Evolutionary conservation across 2,888 invertebrate species (phyloP).

Genomic region (Drosophila pullipes): DNA sequence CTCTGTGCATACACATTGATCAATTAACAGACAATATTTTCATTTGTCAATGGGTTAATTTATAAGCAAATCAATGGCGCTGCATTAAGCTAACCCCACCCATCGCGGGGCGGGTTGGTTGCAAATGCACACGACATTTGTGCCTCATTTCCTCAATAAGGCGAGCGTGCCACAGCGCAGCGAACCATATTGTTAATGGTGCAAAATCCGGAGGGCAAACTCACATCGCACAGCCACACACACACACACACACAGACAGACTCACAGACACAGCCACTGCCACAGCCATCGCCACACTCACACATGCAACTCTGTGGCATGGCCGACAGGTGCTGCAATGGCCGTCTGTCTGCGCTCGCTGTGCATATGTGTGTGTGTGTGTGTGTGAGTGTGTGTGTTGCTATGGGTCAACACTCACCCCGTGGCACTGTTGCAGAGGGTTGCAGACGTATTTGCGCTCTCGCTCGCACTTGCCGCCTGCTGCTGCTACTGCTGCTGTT

Average conservation of each 20-base stretch:
- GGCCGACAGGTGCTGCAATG: slow-evolving; percentile 81
- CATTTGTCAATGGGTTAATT: slow-evolving; percentile 85
- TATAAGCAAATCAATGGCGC: slow-evolving; percentile 80
- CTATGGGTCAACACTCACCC: slow-evolving; percentile 54
- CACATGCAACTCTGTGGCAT: slow-evolving; percentile 51
- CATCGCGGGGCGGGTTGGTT: slow-evolving; percentile 3
- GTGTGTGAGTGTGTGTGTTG: slow-evolving; percentile 37
- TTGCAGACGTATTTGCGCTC: slow-evolving; percentile 47
- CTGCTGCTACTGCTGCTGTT: slow-evolving; percentile 2
- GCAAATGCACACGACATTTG: slow-evolving; percentile 42
- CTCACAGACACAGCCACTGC: not conserved
- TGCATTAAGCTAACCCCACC: slow-evolving; percentile 51
- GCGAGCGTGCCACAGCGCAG: slow-evolving; percentile 57
- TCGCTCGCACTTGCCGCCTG: slow-evolving; percentile 29
- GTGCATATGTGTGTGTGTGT: slow-evolving; percentile 18
- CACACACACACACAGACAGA: slow-evolving; percentile 19
- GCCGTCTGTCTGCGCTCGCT: slow-evolving; percentile 62
- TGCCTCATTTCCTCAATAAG: slow-evolving; percentile 61
- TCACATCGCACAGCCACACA: slow-evolving; percentile 26
- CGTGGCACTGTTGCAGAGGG: slow-evolving; percentile 43
- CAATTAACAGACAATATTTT: slow-evolving; percentile 86
- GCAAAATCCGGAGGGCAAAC: slow-evolving; percentile 77
- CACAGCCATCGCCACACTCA: slow-evolving; percentile 4
- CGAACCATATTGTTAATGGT: slow-evolving; percentile 79
- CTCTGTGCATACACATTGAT: slow-evolving; percentile 83